Base-by-base conservation (phyloP, 2,888 invertebrate species). In the Stenchaetothrips biformis region DNA sequence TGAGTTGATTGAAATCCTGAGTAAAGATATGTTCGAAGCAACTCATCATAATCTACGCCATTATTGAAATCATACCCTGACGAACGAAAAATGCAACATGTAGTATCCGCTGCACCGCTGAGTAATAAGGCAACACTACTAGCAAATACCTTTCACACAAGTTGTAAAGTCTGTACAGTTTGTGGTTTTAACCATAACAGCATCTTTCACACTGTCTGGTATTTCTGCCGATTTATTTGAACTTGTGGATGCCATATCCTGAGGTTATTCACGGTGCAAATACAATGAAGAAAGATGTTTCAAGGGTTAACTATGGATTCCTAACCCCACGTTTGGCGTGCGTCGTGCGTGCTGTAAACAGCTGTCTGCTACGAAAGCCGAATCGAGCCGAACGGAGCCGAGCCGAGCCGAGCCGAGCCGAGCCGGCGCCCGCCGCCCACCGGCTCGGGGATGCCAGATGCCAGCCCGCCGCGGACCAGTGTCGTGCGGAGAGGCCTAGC, bases 1-100 rank as follows among this genome's bases (percentile, higher is more conserved):
- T 94, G 97, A 0, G 98, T 97, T 0, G 99, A 98, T 89, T 99
- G 99, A 87, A 99, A 99, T n/a, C 99, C 99, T 27, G 94, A 94
- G 81, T 90, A 89, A 49, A 90, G 86, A 86, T 94, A 99, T 48
- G 93, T 92, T 83, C 93, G 89, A 77, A 99, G 89, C 80, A 99
- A 87, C 84, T 92, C 91, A 83, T 93, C 91, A 86, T 97, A 97
- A 87, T 99, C 91, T 9, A 97, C 88, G 78, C 98, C 95, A 83
- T 92, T 88, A 86, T 96, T 96, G 91, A 97, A 99, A 85, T 99
- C 96, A 87, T 98, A 99, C 7, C 98, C 99, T 88, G 81, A 9
- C 79, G 79, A 83, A 82, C 80, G 62, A 80, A 48, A 48, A 67
- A 62, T 7, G 74, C 49, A 77, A 79, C 78, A 37, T 25, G 80